Conservation (phyloP, 2,113 vertebrate genomes). For the Stegostoma tigrinum region DNA sequence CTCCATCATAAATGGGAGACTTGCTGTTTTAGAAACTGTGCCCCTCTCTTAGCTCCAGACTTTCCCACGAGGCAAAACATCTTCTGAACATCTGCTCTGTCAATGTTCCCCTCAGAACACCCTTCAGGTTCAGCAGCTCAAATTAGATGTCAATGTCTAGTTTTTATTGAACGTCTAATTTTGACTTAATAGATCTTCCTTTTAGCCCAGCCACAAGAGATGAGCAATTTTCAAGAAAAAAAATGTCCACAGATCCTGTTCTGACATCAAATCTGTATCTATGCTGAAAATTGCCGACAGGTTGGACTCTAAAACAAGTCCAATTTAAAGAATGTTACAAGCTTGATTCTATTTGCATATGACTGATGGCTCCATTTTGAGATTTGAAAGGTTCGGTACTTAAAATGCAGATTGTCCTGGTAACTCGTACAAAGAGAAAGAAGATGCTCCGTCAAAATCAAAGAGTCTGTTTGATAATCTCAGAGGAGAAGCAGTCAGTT, state of each 20-base stretch:
- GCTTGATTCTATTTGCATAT: neutral
- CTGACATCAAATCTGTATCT: neutral
- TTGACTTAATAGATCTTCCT: neutral
- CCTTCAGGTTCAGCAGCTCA: neutral
- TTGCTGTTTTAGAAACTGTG: neutral
- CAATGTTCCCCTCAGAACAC: neutral
- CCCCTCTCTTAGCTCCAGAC: neutral
- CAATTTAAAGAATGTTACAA: neutral
- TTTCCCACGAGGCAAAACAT: neutral
- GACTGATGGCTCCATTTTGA: neutral
- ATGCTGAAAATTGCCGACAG: neutral
- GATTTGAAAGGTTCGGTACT: neutral
- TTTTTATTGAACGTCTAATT: neutral
- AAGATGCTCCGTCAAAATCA: neutral
- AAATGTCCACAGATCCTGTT: neutral
- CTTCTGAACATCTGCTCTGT: too few species aligned
- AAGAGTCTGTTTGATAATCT: neutral
- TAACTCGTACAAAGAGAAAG: neutral
- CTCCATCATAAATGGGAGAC: neutral
- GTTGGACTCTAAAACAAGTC: neutral
- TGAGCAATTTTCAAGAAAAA: neutral
- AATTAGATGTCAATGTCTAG: neutral
- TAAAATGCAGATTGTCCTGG: neutral
- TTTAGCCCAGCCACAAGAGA: neutral
- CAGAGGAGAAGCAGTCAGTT: neutral